These are phyloP conservation scores for Dysmachus trigonus DNA, from an alignment of 2,888 invertebrate genomes.

Conservation along the genomic window DNA sequence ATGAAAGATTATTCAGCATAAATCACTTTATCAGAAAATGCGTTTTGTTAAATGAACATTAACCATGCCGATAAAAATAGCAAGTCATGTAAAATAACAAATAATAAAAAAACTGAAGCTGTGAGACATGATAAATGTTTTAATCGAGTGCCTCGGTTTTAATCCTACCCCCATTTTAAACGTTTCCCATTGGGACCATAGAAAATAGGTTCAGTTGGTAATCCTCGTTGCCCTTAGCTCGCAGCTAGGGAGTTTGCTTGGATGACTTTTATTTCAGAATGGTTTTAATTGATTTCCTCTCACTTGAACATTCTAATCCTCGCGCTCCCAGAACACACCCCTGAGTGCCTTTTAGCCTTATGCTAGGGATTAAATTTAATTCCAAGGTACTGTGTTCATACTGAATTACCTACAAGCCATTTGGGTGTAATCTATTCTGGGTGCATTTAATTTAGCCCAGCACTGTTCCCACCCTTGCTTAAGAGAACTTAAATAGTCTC, in stretches of 20 bases:
- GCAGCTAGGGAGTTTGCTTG: not conserved
- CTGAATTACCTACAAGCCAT: conserved; percentile 24
- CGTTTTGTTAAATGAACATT: not conserved
- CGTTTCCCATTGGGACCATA: not conserved
- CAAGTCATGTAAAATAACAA: not conserved
- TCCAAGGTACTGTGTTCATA: conserved; percentile 29
- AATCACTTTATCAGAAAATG: not conserved
- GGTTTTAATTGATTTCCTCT: conserved; percentile 21
- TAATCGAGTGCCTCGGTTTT: not conserved
- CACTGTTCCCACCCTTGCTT: not conserved
- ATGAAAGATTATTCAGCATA: not conserved
- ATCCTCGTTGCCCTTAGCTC: not conserved
- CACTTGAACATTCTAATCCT: not conserved
- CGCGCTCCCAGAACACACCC: not conserved
- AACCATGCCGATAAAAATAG: not conserved
- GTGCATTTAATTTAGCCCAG: not conserved
- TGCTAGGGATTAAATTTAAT: conserved; percentile 17
- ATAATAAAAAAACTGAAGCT: not conserved
- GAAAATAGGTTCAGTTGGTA: not conserved
- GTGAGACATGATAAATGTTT: not conserved
- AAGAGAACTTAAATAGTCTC: not conserved
- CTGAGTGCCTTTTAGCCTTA: not conserved
- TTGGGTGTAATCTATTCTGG: conserved; percentile 29
- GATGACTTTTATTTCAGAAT: not conserved
- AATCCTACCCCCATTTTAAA: not conserved